A percentile compares a stretch with the other conserved stretches of the same genome.
Conservation (phyloP, 2,113 vertebrate genomes). For the Oryzias javanicus region DNA sequence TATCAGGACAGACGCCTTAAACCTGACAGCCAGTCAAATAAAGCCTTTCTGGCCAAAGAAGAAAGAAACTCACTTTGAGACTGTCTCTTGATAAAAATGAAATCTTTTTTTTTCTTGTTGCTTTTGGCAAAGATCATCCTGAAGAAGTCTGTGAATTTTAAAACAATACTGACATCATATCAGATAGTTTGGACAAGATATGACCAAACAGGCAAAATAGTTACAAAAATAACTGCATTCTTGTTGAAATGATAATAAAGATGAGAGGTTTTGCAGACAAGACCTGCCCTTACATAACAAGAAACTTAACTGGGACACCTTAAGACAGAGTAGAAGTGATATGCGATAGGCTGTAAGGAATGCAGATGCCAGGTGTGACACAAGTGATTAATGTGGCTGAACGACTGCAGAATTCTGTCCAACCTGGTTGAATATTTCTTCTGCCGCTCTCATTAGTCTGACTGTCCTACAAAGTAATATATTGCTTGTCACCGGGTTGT, state of each 20-base stretch:
- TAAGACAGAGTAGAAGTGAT: conserved; percentile 50
- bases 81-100: conserved; percentile 70
- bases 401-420: conserved; percentile 62
- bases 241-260: too few species aligned
- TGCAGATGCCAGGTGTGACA: conserved; percentile 43
- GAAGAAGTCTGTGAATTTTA: conserved; percentile 36
- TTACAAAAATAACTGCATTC: not conserved
- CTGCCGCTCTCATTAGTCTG: conserved; percentile 78
- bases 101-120: conserved; percentile 39
- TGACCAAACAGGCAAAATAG: conserved; percentile 13
- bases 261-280: too few species aligned
- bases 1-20: conserved; percentile 64
- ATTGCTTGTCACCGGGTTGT: conserved; percentile 78
- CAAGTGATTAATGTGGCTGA: conserved; percentile 62
- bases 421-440: conserved; percentile 64
- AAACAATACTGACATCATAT: conserved; percentile 11
- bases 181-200: not conserved
- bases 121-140: conserved; percentile 59
- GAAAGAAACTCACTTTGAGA: conserved; percentile 57
- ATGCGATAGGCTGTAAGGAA: conserved; percentile 49
- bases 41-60: conserved; percentile 53
- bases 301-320: too few species aligned
- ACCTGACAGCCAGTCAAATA: conserved; percentile 77
- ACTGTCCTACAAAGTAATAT: conserved; percentile 74
- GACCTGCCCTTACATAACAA: too few species aligned